Evolutionary conservation across 2,797 vertebrate genomes (phyloP), one percentile per base, ranked within the genome.

Genomic region (Garrulus glandarius): DNA sequence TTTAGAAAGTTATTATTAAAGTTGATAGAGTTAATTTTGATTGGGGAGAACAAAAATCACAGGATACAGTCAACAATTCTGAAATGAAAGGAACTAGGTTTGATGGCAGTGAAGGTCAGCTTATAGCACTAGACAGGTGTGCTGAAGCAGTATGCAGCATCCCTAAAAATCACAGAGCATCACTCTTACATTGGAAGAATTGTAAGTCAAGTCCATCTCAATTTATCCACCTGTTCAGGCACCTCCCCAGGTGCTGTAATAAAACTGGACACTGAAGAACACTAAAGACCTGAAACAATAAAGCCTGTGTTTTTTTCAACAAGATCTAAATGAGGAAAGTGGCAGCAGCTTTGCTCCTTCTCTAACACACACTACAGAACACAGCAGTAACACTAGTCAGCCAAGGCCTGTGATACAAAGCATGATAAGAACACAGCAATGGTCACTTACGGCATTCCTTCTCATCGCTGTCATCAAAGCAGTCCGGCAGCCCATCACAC

Each of bases 391-490:
- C 44, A n/a, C 10, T 32, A 24, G 10, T 29, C 13, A 81, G 63
- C 43, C 61, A 60, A 76, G 30, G 18, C 36, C 32, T 55, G 50
- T 13, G 70, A 30, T 24, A 68, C 16, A 43, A 88, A 57, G 69
- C 77, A 74, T 0, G 23, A 3, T 37, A 44, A 61, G 68, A 61
- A 39, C 53, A 72, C 8, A 52, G 87, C 65, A 77, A 5, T 1
- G 26, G 61, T 78, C 72, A 99, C 99, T 99, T 98, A 99, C 99
- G 98, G 95, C 99, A 99, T 95, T 98, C 98, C 97, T 98, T 99
- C 98, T 99, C 99, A 32, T 99, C 99, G 1, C 99, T 99, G 97
- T 98, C 98, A 97, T 99, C 99, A 16, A 99, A 99, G 98, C 99
- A 99, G 98, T 99, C 98, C 0, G 99, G 98, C 78, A 98, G 97